phyloP scores from a whole-genome alignment of 2,888 invertebrate genomes.

The Vannuccia rotundouncinata region DNA sequence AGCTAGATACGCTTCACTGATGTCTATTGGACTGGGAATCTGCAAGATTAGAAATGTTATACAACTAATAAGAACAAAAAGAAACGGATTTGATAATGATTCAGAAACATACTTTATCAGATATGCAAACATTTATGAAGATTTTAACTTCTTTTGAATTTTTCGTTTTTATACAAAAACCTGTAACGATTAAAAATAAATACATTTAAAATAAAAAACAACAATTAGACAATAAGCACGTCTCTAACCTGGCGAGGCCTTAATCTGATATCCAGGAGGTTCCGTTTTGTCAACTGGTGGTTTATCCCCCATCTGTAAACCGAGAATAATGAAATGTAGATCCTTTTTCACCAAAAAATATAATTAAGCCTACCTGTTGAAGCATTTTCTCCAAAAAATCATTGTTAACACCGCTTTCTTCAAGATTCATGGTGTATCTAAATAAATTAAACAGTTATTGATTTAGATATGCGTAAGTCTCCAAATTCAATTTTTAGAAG shows the following conservation, averaged over 20 bases:
- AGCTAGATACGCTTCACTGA: slow-evolving; percentile 63
- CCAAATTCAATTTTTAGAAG: no score
- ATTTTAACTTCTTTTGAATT: slow-evolving; percentile 49
- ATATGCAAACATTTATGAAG: slow-evolving; percentile 78
- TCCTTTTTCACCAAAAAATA: no score
- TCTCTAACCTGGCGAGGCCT: no score
- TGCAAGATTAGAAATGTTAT: slow-evolving; percentile 40
- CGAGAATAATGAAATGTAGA: no score
- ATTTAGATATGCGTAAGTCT: no score
- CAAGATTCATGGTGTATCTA: neutral
- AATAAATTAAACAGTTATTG: no score
- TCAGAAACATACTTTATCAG: slow-evolving; percentile 64
- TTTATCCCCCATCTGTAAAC: no score
- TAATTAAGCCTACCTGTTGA: neutral
- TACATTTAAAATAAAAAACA: neutral
- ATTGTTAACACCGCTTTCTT: neutral
- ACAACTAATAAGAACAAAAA: neutral
- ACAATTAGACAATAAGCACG: neutral
- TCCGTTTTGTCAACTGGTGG: no score
- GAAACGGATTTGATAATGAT: neutral
- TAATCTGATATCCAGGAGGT: no score
- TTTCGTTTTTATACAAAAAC: slow-evolving; percentile 52
- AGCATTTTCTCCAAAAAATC: neutral
- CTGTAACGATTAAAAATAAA: slow-evolving; percentile 41
- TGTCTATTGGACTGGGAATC: slow-evolving; percentile 54